Evolutionary conservation across 2,113 vertebrate species (phyloP).

Genomic region (Vicugna pacos): DNA sequence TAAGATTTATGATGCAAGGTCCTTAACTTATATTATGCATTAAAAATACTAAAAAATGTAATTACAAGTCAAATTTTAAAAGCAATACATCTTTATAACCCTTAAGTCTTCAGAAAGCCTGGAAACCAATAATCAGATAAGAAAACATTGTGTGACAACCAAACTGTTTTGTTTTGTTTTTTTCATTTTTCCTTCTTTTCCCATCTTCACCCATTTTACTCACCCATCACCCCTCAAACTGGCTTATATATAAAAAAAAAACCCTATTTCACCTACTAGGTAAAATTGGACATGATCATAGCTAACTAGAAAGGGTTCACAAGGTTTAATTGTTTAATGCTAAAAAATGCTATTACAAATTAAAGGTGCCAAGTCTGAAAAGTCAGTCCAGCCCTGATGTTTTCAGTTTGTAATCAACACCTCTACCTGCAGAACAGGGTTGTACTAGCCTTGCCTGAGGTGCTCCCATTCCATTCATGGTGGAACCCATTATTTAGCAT

Average conservation of each 20-base stretch:
- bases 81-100: slow-evolving; percentile 12
- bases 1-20: not conserved
- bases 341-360: slow-evolving; percentile 19
- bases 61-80: not conserved
- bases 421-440: not conserved
- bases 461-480: not conserved
- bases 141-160: not conserved
- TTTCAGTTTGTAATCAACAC: not conserved
- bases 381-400: not conserved
- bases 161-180: not conserved
- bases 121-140: slow-evolving; percentile 39
- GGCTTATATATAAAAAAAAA: not conserved
- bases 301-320: not conserved
- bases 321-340: not conserved
- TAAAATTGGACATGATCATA: slow-evolving; percentile 19
- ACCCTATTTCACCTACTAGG: not conserved
- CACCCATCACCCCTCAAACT: not conserved
- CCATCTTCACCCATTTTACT: not conserved
- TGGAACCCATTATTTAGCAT: not conserved
- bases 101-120: slow-evolving; percentile 27
- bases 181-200: not conserved
- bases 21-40: not conserved
- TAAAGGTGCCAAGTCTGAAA: not conserved
- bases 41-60: slow-evolving; percentile 41
- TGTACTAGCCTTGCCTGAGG: not conserved